Percentiles rank a stretch among this genome's conserved stretches.
phyloP scores from a whole-genome alignment of 2,113 vertebrate species.

The Lampris incognitus region DNA sequence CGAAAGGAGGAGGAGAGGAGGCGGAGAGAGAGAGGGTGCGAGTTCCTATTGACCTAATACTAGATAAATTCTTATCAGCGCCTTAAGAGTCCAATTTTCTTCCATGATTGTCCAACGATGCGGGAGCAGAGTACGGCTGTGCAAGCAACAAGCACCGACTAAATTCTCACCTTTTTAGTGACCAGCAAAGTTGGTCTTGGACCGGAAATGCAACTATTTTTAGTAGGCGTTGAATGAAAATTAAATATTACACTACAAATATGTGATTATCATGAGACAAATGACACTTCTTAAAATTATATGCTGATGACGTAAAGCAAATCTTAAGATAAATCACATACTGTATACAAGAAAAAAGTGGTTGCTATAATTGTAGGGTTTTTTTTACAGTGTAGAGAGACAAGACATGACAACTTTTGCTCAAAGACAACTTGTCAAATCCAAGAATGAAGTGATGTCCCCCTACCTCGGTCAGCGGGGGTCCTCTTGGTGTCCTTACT shows the following conservation, averaged over 20 bases:
- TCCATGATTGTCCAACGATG: constrained; percentile 6
- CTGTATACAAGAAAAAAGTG: too few relatives aligned
- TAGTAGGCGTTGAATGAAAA: background rate
- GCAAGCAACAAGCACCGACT: constrained; percentile 19
- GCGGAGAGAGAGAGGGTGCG: constrained; percentile 19
- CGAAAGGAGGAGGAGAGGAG: constrained; percentile 26
- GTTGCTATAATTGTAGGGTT: too few relatives aligned
- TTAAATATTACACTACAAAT: constrained; percentile 31
- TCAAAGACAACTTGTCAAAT: too few relatives aligned
- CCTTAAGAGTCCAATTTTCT: constrained; percentile 26
- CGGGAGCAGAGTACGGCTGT: background rate
- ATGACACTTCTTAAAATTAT: too few relatives aligned
- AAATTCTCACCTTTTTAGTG: constrained; percentile 9
- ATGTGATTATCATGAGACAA: background rate
- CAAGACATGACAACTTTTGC: background rate
- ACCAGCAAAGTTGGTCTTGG: too few relatives aligned
- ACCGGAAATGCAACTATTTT: background rate
- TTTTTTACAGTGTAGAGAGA: too few relatives aligned
- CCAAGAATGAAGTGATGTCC: background rate
- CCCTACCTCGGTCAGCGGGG: constrained; percentile 90
- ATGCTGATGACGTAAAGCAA: too few relatives aligned
- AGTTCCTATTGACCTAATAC: constrained; percentile 67
- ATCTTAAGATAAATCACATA: too few relatives aligned
- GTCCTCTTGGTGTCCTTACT: constrained; percentile 91
- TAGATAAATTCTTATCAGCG: constrained; percentile 44